phyloP scores from a whole-genome alignment of 2,113 vertebrate species.

The Zapornia atra region DNA sequence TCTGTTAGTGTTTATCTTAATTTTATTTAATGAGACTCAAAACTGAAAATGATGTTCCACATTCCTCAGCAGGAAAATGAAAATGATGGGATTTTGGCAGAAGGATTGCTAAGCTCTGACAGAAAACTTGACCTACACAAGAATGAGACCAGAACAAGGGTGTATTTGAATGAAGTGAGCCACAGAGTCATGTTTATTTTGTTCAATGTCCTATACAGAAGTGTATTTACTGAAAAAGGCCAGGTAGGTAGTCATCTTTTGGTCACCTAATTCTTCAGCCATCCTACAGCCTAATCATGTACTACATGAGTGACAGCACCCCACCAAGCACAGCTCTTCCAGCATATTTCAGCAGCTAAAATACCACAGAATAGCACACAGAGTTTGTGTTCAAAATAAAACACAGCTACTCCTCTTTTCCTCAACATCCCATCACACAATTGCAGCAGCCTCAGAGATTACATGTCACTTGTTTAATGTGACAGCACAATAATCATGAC shows the following conservation, averaged over 20 bases:
- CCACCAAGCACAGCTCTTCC: not conserved
- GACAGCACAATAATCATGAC: not conserved
- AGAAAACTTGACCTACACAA: not conserved
- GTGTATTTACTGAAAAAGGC: not conserved
- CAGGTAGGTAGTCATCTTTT: not conserved
- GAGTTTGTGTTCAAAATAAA: not conserved
- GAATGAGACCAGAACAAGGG: not conserved
- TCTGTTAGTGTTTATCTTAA: not conserved
- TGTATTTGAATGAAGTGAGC: not conserved
- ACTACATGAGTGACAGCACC: not conserved
- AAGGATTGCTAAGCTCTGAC: not conserved
- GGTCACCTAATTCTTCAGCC: not conserved
- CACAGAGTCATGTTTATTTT: not conserved
- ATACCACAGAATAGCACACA: not conserved
- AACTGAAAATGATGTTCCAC: not conserved
- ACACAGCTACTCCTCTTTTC: not conserved
- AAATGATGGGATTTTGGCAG: not conserved
- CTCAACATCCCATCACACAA: not conserved
- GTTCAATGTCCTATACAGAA: not conserved
- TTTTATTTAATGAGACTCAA: not conserved
- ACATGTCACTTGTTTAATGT: not conserved
- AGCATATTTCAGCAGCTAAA: not conserved
- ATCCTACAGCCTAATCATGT: not conserved
- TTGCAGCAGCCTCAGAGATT: not conserved
- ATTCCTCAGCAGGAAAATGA: not conserved